These are phyloP conservation scores for Fregata magnificens DNA, from an alignment of 2,113 vertebrate species.

Conservation along the genomic window DNA sequence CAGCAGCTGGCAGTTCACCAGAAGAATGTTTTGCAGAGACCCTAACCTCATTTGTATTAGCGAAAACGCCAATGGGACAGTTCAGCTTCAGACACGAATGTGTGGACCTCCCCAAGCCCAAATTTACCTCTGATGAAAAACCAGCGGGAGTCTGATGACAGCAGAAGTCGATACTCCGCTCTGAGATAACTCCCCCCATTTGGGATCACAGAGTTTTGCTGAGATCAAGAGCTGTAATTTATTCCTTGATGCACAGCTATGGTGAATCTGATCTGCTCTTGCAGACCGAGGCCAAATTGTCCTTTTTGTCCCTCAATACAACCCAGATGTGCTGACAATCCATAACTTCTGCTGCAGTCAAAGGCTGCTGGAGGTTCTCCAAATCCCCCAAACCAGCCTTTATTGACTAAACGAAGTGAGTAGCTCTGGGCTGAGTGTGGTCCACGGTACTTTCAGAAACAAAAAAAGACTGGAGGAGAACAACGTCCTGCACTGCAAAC, in stretches of 20 bases:
- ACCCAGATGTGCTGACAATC: not conserved
- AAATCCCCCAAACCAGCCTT: not conserved
- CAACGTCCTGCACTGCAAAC: not conserved
- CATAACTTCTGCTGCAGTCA: not conserved
- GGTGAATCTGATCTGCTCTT: not conserved
- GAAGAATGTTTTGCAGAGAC: not conserved
- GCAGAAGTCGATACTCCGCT: not conserved
- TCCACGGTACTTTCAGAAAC: not conserved
- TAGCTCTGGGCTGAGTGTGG: not conserved
- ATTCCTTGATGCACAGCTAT: not conserved
- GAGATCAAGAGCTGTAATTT: not conserved
- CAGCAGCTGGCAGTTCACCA: not conserved
- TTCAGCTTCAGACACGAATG: not conserved
- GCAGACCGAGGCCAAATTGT: not conserved
- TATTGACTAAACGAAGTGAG: not conserved
- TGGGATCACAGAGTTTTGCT: not conserved
- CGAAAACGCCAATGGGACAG: not conserved
- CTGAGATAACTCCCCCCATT: not conserved
- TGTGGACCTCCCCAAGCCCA: not conserved
- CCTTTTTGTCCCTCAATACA: not conserved
- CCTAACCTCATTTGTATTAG: not conserved
- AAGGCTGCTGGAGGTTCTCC: not conserved
- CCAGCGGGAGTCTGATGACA: not conserved
- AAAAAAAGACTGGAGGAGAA: not conserved
- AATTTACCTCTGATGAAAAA: not conserved